Percentiles rank a stretch among this genome's conserved stretches.
phyloP scores from a whole-genome alignment of 2,888 invertebrate species.

The Acholoe squamosa region DNA sequence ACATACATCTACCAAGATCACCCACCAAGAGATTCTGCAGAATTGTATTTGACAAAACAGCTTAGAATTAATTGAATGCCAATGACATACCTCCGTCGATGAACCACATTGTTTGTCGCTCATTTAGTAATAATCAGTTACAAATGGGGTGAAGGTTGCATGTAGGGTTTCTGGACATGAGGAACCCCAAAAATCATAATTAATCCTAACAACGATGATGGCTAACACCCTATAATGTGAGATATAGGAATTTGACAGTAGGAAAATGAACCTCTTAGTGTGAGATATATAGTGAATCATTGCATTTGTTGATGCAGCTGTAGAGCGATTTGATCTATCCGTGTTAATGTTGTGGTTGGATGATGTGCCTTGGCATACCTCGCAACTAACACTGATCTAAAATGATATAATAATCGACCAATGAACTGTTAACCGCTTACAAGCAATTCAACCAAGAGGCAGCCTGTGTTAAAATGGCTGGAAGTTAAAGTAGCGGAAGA shows the following conservation, averaged over 20 bases:
- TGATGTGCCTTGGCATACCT: slow-evolving; percentile 12
- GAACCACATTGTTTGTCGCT: neutral
- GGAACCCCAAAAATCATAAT: slow-evolving; percentile 20
- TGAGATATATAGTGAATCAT: slow-evolving; percentile 62
- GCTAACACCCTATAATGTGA: slow-evolving; percentile 37
- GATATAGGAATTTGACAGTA: slow-evolving; percentile 59
- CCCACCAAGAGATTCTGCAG: neutral
- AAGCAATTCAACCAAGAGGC: neutral
- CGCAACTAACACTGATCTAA: slow-evolving; percentile 36
- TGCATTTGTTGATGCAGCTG: slow-evolving; percentile 53
- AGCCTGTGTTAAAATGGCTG: neutral
- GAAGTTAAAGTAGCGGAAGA: neutral
- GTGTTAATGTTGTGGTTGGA: slow-evolving; percentile 1
- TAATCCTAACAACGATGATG: neutral
- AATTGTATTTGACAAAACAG: neutral
- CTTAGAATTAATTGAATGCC: slow-evolving; percentile 1
- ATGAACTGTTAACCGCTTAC: neutral
- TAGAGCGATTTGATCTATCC: slow-evolving; percentile 3
- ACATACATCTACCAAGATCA: neutral
- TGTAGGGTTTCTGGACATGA: slow-evolving; percentile 21
- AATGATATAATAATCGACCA: slow-evolving; percentile 1
- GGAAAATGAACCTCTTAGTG: slow-evolving; percentile 32
- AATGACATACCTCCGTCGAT: neutral
- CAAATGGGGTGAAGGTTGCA: slow-evolving; percentile 2
- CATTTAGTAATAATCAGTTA: neutral